A percentile compares a stretch with the other conserved stretches of the same genome.
Conservation (phyloP, 2,113 vertebrate genomes). For the Australoheros scitulus region DNA sequence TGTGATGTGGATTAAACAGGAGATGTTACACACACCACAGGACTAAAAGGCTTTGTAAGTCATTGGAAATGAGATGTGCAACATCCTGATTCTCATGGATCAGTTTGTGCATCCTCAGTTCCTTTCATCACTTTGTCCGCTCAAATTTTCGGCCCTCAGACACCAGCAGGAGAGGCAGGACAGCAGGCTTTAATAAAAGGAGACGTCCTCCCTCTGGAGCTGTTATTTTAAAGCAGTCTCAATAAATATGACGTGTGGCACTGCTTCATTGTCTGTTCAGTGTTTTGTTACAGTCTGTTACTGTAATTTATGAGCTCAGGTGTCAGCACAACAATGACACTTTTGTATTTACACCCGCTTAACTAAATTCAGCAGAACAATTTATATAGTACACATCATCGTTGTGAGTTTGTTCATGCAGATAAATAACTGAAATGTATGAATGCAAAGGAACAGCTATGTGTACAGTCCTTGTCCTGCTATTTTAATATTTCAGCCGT, state of each 20-base stretch:
- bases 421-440: neutral
- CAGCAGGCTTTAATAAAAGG: no score
- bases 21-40: neutral
- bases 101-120: no score
- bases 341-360: neutral
- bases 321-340: fast-evolving
- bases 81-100: no score
- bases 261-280: neutral
- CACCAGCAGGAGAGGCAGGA: no score
- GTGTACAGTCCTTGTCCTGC: neutral
- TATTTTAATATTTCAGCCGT: neutral
- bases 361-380: neutral
- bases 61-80: no score
- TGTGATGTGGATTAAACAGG: neutral
- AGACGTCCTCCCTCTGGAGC: no score
- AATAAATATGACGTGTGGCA: no score
- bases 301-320: neutral
- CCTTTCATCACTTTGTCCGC: no score
- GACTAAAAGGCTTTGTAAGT: neutral
- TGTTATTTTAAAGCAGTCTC: no score
- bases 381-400: fast-evolving
- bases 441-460: neutral
- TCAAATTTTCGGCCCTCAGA: no score
- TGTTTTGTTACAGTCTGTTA: fast-evolving
- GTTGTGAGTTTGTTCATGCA: neutral